Conservation (phyloP, 1,140 invertebrate genomes). For the Tribolium castaneum region DNA sequence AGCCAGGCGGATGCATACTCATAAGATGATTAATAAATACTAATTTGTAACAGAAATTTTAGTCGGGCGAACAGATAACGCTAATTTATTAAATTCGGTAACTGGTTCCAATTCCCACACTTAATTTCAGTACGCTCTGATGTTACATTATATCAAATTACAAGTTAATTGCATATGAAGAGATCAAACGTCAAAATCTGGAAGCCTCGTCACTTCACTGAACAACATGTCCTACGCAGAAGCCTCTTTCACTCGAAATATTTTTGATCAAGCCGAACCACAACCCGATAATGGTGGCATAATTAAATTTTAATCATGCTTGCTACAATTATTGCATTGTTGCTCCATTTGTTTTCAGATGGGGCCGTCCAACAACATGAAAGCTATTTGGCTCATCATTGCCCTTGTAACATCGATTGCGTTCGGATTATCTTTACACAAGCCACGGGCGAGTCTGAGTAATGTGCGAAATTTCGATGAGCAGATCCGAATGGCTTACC, state of each 20-base stretch:
- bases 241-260: background rate
- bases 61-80: slow-evolving; percentile 1
- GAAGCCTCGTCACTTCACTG: slow-evolving; percentile 13
- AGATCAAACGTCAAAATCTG: slow-evolving; percentile 35
- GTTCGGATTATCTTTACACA: background rate
- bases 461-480: slow-evolving; percentile 35
- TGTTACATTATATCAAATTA: slow-evolving; percentile 36
- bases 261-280: background rate
- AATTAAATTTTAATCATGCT: slow-evolving; percentile 18
- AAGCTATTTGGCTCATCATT: background rate
- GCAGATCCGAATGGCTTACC: slow-evolving; percentile 15
- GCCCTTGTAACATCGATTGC: background rate
- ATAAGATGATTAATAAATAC: slow-evolving; percentile 33
- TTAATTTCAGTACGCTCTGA: slow-evolving; percentile 32
- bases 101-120: slow-evolving; percentile 34
- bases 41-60: slow-evolving; percentile 33
- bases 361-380: background rate
- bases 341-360: slow-evolving; percentile 18
- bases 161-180: slow-evolving; percentile 32
- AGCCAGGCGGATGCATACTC: slow-evolving; percentile 2
- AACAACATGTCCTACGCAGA: slow-evolving; percentile 8
- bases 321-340: background rate
- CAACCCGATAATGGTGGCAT: background rate
- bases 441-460: background rate
- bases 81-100: slow-evolving; percentile 41